Percentiles rank a stretch among this genome's conserved stretches.
phyloP scores from a whole-genome alignment of 2,888 invertebrate genomes.

The Epistrophe eligans region DNA sequence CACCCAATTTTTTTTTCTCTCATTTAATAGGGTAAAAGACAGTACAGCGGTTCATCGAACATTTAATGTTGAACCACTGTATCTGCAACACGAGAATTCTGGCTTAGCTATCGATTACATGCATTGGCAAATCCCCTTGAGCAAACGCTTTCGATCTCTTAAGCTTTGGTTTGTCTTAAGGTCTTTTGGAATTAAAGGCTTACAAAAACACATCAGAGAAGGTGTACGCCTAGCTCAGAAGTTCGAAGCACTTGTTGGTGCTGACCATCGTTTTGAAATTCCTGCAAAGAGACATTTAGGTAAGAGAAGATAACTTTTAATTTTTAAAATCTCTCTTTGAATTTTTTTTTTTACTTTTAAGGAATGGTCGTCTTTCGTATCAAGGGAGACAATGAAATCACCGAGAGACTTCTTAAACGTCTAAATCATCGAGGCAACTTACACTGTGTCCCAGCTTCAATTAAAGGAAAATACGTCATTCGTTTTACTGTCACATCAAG shows the following conservation, averaged over 20 bases:
- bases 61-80: slow-evolving; percentile 98
- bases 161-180: slow-evolving; percentile 99
- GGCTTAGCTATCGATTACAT: slow-evolving; percentile 98
- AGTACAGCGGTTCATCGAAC: slow-evolving; percentile 96
- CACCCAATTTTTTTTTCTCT: slow-evolving; percentile 74
- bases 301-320: slow-evolving; percentile 35
- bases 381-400: slow-evolving; percentile 92
- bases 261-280: slow-evolving; percentile 95
- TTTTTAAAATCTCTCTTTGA: neutral
- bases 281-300: slow-evolving; percentile 92
- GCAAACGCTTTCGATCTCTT: slow-evolving; percentile 95
- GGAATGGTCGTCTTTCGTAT: slow-evolving; percentile 96
- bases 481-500: slow-evolving; percentile 96
- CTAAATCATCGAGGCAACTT: slow-evolving; percentile 94
- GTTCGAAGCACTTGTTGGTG: slow-evolving; percentile 93
- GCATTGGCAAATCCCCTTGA: slow-evolving; percentile 99
- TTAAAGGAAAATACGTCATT: slow-evolving; percentile 95
- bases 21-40: slow-evolving; percentile 92
- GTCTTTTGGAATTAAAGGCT: slow-evolving; percentile 94
- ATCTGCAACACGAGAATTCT: slow-evolving; percentile 98
- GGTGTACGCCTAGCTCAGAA: slow-evolving; percentile 95
- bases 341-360: slow-evolving; percentile 78
- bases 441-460: slow-evolving; percentile 97
- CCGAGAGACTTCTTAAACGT: slow-evolving; percentile 93
- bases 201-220: slow-evolving; percentile 96